Conservation (phyloP, 2,797 vertebrate species). For the Crypturellus tataupa region DNA sequence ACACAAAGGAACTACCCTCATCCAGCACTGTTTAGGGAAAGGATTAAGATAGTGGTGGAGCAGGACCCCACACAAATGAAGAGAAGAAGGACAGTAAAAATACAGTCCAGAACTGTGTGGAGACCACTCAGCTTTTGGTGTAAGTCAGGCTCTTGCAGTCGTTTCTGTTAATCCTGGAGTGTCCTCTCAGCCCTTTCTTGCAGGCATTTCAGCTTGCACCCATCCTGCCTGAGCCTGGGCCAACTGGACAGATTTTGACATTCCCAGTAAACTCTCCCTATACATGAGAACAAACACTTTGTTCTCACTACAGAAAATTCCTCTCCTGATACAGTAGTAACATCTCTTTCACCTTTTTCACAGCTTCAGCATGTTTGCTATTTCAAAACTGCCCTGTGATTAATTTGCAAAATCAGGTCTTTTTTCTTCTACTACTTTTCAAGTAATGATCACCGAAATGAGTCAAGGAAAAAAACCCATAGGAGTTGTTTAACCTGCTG, state of each 20-base stretch:
- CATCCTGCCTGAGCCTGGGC: background rate
- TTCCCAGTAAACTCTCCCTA: background rate
- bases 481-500: background rate
- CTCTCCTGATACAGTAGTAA: background rate
- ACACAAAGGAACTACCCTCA: background rate
- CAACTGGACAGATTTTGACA: background rate
- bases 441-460: background rate
- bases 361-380: accelerated
- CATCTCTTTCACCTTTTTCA: background rate
- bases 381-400: background rate
- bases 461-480: background rate
- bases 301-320: background rate
- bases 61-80: accelerated
- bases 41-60: background rate
- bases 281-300: background rate
- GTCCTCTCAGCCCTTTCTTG: background rate
- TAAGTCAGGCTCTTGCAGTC: constrained; percentile 13
- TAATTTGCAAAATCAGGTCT: background rate
- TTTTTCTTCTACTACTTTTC: background rate
- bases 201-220: background rate
- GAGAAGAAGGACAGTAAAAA: accelerated
- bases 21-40: background rate
- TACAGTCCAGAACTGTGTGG: constrained; percentile 34
- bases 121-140: constrained; percentile 43
- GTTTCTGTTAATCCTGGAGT: constrained; percentile 11